Conservation (phyloP, 1,140 invertebrate species). For the Epicauta chinensis region DNA sequence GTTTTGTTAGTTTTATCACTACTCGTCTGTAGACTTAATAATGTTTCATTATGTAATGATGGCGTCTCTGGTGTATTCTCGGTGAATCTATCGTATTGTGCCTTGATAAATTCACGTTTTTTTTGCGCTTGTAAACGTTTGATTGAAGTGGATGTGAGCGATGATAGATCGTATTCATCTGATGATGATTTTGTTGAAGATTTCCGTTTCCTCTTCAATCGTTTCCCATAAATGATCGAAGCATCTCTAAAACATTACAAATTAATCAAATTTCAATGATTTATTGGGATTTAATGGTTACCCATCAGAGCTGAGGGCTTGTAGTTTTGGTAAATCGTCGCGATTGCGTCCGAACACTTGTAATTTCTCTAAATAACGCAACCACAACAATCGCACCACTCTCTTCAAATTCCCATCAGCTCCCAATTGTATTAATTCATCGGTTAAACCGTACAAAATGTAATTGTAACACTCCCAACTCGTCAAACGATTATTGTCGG, state of each 20-base stretch:
- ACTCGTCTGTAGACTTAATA: constrained; percentile 35
- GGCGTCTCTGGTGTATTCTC: constrained; percentile 36
- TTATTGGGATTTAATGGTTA: not conserved
- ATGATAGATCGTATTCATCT: constrained; percentile 17
- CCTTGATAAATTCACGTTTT: constrained; percentile 36
- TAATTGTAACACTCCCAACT: constrained; percentile 63
- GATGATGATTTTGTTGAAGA: constrained; percentile 10
- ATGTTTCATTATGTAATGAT: constrained; percentile 40
- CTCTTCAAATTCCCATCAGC: constrained; percentile 49
- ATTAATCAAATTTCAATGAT: not conserved
- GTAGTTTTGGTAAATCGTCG: constrained; percentile 48
- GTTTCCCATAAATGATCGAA: constrained; percentile 47
- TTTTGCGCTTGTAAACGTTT: constrained; percentile 32
- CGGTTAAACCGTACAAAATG: constrained; percentile 51
- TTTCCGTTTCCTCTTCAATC: constrained; percentile 31
- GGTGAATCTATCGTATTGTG: constrained; percentile 43
- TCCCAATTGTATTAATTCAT: constrained; percentile 55
- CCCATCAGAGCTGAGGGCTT: constrained; percentile 24
- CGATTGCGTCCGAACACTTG: constrained; percentile 48
- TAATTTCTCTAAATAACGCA: constrained; percentile 51
- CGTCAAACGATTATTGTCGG: constrained; percentile 44
- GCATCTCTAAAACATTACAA: constrained; percentile 44
- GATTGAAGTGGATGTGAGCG: constrained; percentile 22
- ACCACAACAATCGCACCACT: constrained; percentile 57
- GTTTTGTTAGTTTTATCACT: constrained; percentile 19